Conservation (phyloP, 2,888 invertebrate species). For the Platyscelio sp. region DNA sequence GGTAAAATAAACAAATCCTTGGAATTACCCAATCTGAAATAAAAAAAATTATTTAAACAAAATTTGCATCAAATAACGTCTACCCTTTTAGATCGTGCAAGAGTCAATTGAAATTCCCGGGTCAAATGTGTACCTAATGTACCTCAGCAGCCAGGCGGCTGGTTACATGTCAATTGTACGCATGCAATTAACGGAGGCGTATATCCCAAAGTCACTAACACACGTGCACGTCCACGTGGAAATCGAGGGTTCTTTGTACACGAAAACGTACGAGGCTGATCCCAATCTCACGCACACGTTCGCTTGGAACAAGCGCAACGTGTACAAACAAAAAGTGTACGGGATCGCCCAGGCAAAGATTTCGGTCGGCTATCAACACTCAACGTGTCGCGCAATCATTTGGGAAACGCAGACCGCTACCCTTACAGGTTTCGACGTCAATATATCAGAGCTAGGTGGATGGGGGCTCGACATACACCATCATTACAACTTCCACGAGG, state of each 20-base stretch:
- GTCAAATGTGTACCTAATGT: constrained; percentile 96
- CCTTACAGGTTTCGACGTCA: constrained; percentile 97
- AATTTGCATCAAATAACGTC: constrained; percentile 57
- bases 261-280: constrained; percentile 97
- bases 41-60: constrained; percentile 10
- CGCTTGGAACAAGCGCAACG: constrained; percentile 99
- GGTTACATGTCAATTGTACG: constrained; percentile 97
- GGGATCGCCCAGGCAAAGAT: constrained; percentile 95
- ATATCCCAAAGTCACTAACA: constrained; percentile 92
- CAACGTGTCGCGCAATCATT: constrained; percentile 93
- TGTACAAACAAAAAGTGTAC: constrained; percentile 97
- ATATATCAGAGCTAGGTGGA: constrained; percentile 98
- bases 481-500: constrained; percentile 99
- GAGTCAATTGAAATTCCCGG: constrained; percentile 97
- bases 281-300: constrained; percentile 97
- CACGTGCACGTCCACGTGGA: constrained; percentile 96
- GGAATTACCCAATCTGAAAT: too few species aligned
- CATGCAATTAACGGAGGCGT: constrained; percentile 93
- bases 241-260: constrained; percentile 96
- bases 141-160: constrained; percentile 97
- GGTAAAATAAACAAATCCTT: constrained; percentile 85
- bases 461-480: constrained; percentile 99
- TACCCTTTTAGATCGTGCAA: constrained; percentile 93
- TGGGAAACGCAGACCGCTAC: constrained; percentile 98
- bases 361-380: constrained; percentile 94